Evolutionary conservation across 2,888 invertebrate species (phyloP).

Genomic region (Keiferia lycopersicella): DNA sequence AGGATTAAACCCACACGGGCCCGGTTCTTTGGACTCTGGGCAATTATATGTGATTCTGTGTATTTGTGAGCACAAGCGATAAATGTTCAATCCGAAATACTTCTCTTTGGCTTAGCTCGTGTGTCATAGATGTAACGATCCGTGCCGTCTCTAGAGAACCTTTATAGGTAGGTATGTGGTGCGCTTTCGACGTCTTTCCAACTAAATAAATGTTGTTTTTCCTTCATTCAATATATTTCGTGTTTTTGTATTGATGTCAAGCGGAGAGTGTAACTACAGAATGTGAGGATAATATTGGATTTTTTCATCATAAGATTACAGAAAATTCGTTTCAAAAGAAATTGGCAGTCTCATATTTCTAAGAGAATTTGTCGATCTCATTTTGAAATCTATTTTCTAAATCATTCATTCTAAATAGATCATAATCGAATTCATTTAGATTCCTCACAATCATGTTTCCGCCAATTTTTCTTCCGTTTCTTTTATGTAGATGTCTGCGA

Average conservation of each 20-base stretch:
- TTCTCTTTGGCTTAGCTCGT: constrained; percentile 70
- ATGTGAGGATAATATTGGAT: constrained; percentile 25
- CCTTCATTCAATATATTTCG: constrained; percentile 30
- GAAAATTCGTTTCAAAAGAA: background rate
- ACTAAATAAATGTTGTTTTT: constrained; percentile 36
- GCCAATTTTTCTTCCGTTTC: background rate
- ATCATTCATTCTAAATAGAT: constrained; percentile 15
- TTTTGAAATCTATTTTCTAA: background rate
- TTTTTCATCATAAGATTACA: background rate
- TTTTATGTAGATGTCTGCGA: background rate
- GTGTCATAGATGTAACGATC: constrained; percentile 52
- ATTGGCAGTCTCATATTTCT: background rate
- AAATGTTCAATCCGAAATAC: constrained; percentile 50
- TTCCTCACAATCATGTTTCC: constrained; percentile 24
- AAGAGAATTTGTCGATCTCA: constrained; percentile 10
- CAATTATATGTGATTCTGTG: constrained; percentile 59
- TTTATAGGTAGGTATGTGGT: constrained; percentile 45
- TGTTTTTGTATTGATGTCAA: constrained; percentile 23
- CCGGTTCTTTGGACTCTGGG: constrained; percentile 65
- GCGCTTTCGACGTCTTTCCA: constrained; percentile 52
- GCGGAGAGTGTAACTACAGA: constrained; percentile 6
- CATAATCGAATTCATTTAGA: constrained; percentile 24
- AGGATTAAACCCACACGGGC: constrained; percentile 6
- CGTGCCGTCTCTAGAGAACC: constrained; percentile 49
- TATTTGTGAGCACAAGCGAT: constrained; percentile 63